Evolutionary conservation across 2,888 invertebrate species (phyloP).

Genomic region (Papilio elwesi): DNA sequence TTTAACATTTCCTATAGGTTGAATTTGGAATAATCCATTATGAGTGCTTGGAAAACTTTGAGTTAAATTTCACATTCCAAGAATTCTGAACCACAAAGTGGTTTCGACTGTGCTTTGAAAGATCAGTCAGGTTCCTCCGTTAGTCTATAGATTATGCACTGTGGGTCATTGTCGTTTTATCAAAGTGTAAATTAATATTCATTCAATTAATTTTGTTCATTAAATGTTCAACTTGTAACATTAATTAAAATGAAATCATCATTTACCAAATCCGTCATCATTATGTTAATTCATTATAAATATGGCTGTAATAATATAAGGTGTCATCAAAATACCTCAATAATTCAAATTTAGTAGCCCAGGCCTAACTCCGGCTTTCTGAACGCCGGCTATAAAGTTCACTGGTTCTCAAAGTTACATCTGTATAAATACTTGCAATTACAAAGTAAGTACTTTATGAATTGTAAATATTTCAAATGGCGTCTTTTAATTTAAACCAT

Average conservation of each 20-base stretch:
- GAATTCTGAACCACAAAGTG: no score
- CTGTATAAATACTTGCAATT: not conserved
- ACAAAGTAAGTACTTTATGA: no score
- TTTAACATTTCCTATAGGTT: no score
- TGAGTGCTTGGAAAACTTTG: no score
- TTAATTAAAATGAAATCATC: constrained; percentile 31
- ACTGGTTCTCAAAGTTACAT: constrained; percentile 14
- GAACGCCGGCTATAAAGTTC: constrained; percentile 3
- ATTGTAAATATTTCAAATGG: no score
- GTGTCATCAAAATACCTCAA: constrained; percentile 35
- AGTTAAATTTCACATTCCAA: no score
- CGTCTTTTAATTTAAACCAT: no score
- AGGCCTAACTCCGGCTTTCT: constrained; percentile 9
- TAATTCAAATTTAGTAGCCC: constrained; percentile 32
- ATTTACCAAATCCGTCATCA: constrained; percentile 24
- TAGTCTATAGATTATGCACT: not conserved
- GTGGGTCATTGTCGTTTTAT: not conserved
- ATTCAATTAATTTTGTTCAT: not conserved
- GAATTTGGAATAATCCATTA: no score
- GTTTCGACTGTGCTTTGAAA: no score
- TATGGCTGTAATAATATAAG: constrained; percentile 20
- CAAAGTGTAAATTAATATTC: not conserved
- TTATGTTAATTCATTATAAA: constrained; percentile 35
- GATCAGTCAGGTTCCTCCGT: no score
- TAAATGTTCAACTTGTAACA: constrained; percentile 17